Evolutionary conservation across 2,888 invertebrate genomes (phyloP).

Genomic region (Margaritifera margaritifera): DNA sequence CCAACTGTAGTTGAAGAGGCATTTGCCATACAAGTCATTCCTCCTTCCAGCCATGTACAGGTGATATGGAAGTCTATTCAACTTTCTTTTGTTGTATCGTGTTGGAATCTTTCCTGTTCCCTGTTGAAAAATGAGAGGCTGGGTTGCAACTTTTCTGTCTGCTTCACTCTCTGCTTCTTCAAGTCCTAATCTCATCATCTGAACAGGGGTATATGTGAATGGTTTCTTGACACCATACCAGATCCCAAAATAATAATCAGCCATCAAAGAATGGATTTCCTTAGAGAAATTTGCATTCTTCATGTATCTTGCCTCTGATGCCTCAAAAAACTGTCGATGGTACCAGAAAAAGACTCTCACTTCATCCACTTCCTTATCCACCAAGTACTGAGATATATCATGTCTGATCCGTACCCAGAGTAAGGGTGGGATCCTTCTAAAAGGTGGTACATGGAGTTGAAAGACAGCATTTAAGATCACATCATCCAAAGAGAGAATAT

Average conservation of each 20-base stretch:
- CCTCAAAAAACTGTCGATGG: constrained; percentile 65
- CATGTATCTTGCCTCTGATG: constrained; percentile 53
- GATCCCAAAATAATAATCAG: constrained; percentile 66
- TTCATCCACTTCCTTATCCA: constrained; percentile 62
- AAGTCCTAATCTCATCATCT: constrained; percentile 45
- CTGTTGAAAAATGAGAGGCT: constrained; percentile 58
- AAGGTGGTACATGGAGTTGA: constrained; percentile 63
- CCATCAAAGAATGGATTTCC: constrained; percentile 60
- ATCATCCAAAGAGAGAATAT: constrained; percentile 66
- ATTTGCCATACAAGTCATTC: constrained; percentile 90
- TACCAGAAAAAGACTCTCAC: constrained; percentile 65
- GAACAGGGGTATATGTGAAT: constrained; percentile 50
- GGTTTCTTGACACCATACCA: constrained; percentile 65
- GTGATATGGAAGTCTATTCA: constrained; percentile 67
- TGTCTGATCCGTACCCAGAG: constrained; percentile 60
- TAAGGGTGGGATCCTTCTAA: constrained; percentile 63
- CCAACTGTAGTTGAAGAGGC: constrained; percentile 97
- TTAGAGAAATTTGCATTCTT: constrained; percentile 26
- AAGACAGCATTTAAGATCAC: constrained; percentile 58
- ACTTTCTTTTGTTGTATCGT: constrained; percentile 66
- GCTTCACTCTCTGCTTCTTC: constrained; percentile 47
- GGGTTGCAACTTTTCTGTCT: constrained; percentile 63
- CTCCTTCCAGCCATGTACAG: constrained; percentile 74
- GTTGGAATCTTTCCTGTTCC: constrained; percentile 24
- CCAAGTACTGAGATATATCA: constrained; percentile 61